Conservation (phyloP, 2,888 invertebrate genomes). For the Amblyjoppa fuscipennis region DNA sequence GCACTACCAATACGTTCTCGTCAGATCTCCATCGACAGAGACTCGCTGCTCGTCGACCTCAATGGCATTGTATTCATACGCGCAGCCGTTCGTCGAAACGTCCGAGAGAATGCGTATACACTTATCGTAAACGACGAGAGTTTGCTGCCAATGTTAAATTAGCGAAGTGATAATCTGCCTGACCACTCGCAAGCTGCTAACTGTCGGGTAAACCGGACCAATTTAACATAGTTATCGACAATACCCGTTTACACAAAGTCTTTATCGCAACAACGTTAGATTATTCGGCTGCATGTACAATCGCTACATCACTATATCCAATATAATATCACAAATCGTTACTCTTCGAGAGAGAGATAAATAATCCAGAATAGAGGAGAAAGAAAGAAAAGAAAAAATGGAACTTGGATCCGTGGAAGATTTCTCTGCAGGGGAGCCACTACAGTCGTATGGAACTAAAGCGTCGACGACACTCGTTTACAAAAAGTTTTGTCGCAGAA, state of each 20-base stretch:
- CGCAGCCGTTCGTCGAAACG: not conserved
- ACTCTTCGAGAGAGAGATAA: not conserved
- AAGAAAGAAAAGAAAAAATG: constrained; percentile 29
- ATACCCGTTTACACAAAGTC: not conserved
- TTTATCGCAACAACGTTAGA: not conserved
- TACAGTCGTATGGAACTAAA: not conserved
- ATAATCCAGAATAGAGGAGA: constrained; percentile 1
- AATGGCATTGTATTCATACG: constrained; percentile 29
- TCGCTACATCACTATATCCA: no score
- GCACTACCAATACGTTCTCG: not conserved
- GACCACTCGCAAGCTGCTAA: constrained; percentile 34
- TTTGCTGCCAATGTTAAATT: constrained; percentile 20
- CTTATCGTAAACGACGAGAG: not conserved
- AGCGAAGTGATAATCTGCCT: constrained; percentile 32
- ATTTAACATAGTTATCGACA: constrained; percentile 3
- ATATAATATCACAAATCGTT: not conserved
- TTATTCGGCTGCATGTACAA: not conserved
- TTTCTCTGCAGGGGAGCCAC: constrained; percentile 64
- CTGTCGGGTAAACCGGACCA: not conserved
- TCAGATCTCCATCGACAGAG: constrained; percentile 36
- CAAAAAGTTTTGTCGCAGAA: not conserved
- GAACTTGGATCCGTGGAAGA: constrained; percentile 48
- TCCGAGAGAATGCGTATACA: constrained; percentile 6
- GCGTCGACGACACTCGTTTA: not conserved
- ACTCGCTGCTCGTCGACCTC: constrained; percentile 44